These are phyloP conservation scores for Chrysomela aeneicollis DNA, from an alignment of 2,888 invertebrate genomes.

Conservation along the genomic window DNA sequence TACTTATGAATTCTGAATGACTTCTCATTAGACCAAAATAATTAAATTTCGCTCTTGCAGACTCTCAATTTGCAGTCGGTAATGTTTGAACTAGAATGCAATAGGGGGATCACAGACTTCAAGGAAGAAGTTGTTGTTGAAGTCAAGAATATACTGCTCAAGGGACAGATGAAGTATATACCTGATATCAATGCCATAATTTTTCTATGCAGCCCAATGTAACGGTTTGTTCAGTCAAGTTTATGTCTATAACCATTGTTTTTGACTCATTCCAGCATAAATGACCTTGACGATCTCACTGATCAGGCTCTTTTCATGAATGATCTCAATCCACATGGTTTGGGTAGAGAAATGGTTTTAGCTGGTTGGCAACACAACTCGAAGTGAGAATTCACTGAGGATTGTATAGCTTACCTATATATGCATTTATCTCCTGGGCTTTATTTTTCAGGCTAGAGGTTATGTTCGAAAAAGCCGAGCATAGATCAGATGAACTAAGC, in stretches of 20 bases:
- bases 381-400: too few species aligned
- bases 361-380: slow-evolving; percentile 86
- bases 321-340: slow-evolving; percentile 83
- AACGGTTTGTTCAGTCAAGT: slow-evolving; percentile 55
- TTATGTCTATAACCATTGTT: not conserved
- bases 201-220: slow-evolving; percentile 88
- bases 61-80: slow-evolving; percentile 79
- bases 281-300: slow-evolving; percentile 81
- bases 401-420: too few species aligned
- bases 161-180: slow-evolving; percentile 85
- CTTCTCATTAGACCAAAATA: too few species aligned
- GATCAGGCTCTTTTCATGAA: slow-evolving; percentile 80
- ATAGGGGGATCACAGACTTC: slow-evolving; percentile 64
- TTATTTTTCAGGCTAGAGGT: slow-evolving; percentile 71
- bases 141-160: slow-evolving; percentile 73
- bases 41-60: too few species aligned
- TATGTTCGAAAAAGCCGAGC: slow-evolving; percentile 82
- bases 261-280: slow-evolving; percentile 72
- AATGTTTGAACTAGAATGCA: slow-evolving; percentile 81
- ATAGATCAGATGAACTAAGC: slow-evolving; percentile 77
- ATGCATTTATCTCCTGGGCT: too few species aligned
- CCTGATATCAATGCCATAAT: slow-evolving; percentile 82
- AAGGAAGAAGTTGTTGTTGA: slow-evolving; percentile 36
- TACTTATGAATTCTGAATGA: too few species aligned
- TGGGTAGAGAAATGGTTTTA: slow-evolving; percentile 81